These are phyloP conservation scores for Leptinotarsa juncta DNA, from an alignment of 2,888 invertebrate genomes.

Conservation along the genomic window DNA sequence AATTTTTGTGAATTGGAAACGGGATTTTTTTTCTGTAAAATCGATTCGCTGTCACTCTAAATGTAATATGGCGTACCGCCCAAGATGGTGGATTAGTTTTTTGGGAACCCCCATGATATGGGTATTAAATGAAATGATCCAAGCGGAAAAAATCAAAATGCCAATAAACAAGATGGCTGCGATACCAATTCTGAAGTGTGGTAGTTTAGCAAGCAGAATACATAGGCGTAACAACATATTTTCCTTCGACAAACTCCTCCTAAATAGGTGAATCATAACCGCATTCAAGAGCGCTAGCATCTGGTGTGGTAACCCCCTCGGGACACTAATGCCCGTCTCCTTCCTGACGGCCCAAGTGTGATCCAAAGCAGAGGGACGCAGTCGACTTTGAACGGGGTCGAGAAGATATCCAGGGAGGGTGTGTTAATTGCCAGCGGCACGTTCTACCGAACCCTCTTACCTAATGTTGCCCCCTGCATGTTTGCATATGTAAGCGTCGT, in stretches of 20 bases:
- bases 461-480: conserved; percentile 49
- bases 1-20: no score
- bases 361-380: conserved; percentile 49
- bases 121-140: no score
- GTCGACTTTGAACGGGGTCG: conserved; percentile 49
- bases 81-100: no score
- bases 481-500: conserved; percentile 58
- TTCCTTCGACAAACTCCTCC: not conserved
- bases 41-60: no score
- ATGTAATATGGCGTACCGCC: no score
- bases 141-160: no score
- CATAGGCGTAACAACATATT: no score
- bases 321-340: conserved; percentile 12
- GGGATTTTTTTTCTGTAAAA: no score
- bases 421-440: conserved; percentile 61
- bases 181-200: no score
- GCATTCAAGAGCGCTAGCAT: not conserved
- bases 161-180: no score
- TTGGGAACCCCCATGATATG: no score
- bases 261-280: not conserved
- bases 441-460: conserved; percentile 44
- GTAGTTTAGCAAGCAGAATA: no score
- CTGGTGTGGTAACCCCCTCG: not conserved
- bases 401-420: conserved; percentile 56
- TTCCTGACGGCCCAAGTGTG: conserved; percentile 44